Percentiles rank a stretch among this genome's conserved stretches.
Evolutionary conservation across 2,797 vertebrate genomes (phyloP).

Genomic region (Melanotaenia nigrans): DNA sequence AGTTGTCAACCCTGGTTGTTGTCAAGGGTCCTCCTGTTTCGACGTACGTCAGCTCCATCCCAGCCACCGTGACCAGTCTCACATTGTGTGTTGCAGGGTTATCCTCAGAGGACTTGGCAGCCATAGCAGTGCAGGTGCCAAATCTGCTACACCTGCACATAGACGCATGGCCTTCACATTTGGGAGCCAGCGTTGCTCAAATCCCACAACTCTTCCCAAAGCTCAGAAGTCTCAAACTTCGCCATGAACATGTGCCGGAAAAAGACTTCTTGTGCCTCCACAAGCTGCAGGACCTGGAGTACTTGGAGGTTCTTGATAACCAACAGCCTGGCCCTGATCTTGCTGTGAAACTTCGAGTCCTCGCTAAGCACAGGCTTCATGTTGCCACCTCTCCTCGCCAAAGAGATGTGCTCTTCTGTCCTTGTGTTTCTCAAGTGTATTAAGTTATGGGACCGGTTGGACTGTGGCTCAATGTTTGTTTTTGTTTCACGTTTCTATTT

Average conservation of each 20-base stretch:
- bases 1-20: conserved; percentile 53
- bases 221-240: conserved; percentile 62
- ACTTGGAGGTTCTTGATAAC: conserved; percentile 60
- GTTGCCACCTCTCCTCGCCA: conserved; percentile 16
- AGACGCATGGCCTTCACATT: conserved; percentile 55
- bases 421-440: conserved; percentile 37
- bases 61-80: conserved; percentile 62
- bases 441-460: not conserved
- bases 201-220: conserved; percentile 66
- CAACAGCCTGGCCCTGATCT: conserved; percentile 15
- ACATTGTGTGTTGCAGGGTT: conserved; percentile 39
- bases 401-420: conserved; percentile 53
- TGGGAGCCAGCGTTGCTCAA: conserved; percentile 23
- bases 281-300: conserved; percentile 51
- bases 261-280: conserved; percentile 50
- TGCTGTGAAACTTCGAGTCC: conserved; percentile 29
- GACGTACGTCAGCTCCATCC: conserved; percentile 49
- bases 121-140: conserved; percentile 42
- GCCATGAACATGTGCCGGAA: conserved; percentile 37
- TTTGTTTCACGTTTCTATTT: not conserved
- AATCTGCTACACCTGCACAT: conserved; percentile 69
- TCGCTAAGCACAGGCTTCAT: conserved; percentile 50
- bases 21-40: conserved; percentile 48
- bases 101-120: conserved; percentile 40
- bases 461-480: not conserved